Evolutionary conservation across 2,888 invertebrate species (phyloP).

Genomic region (Calameuta pallipes): DNA sequence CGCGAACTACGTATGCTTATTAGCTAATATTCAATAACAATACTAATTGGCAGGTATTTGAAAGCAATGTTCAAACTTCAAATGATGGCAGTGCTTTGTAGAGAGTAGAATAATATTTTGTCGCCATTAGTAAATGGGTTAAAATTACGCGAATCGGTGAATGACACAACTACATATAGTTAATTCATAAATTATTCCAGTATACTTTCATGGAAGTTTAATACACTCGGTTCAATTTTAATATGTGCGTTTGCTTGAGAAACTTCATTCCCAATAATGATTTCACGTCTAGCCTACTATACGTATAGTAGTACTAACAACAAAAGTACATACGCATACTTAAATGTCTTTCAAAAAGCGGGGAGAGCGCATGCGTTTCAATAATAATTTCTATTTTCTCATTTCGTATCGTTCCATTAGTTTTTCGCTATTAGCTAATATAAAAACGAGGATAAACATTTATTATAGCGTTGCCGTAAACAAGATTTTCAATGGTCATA

Average conservation of each 20-base stretch:
- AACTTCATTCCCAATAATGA: not conserved
- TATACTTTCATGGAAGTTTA: not conserved
- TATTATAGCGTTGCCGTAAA: too few relatives aligned
- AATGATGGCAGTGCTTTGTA: slow-evolving; percentile 62
- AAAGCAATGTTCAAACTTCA: slow-evolving; percentile 52
- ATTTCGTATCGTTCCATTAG: not conserved
- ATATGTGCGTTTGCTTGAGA: not conserved
- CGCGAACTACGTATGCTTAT: slow-evolving; percentile 1
- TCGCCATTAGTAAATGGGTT: slow-evolving; percentile 44
- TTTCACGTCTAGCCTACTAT: not conserved
- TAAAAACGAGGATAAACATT: too few relatives aligned
- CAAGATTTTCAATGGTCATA: not conserved
- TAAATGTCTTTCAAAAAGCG: not conserved
- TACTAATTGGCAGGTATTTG: slow-evolving; percentile 37
- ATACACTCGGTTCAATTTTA: not conserved
- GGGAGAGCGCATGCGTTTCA: not conserved
- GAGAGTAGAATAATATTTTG: slow-evolving; percentile 51
- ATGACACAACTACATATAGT: not conserved
- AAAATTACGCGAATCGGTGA: not conserved
- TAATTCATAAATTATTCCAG: not conserved
- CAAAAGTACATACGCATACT: not conserved
- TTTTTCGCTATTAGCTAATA: not conserved
- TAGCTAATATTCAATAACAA: slow-evolving; percentile 14
- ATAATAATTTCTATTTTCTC: not conserved
- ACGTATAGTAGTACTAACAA: not conserved